Base-by-base conservation (phyloP, 2,888 invertebrate species). In the Furcula furcula region DNA sequence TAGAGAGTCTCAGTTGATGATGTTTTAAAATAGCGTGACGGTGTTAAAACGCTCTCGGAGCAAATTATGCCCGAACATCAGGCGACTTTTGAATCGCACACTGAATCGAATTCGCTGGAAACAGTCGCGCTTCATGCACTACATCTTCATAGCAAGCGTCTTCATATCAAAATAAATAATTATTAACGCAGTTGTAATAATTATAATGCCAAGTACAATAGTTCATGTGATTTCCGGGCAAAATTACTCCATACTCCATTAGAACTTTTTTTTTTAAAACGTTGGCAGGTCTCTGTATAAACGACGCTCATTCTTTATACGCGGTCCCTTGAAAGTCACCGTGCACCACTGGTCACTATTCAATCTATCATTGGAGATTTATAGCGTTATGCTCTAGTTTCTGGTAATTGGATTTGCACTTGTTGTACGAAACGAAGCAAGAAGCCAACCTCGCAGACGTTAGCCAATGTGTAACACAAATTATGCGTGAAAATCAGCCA, bases 351-450 rank as follows among this genome's bases (percentile, higher is more conserved):
- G 31, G 48, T 46, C 60, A 46, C 52, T 57, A 56, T 52, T 53
- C 43, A 53, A 61, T 61, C 60, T 63, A 68, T 61, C 63, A 63
- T 43, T 53, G 44, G 58, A 55, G 63, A 68, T 69, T 73, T 67
- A 61, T 58, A 58, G 60, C 59, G 76, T 76, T 70, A 70, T 72
- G 76, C 73, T 74, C 83, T 58, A 80, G 66, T 76, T 81, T 78
- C 62, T 53, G 45, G 49, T 79, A 79, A 79, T 76, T 72, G 71
- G 68, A 67, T 74, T 70, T 70, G 69, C 72, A 77, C 73, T 77
- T 76, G 72, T 76, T 76, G 78, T 63, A 71, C 63, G 63, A 67
- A 67, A 59, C 60, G 51, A 58, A 63, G 62, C 66, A 67, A 70
- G 60, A 65, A 67, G 57, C 55, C 54, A 64, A 64, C 63, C 62